Base-by-base conservation (phyloP, 1,140 invertebrate genomes). In the Drosophila nigrodunni region DNA sequence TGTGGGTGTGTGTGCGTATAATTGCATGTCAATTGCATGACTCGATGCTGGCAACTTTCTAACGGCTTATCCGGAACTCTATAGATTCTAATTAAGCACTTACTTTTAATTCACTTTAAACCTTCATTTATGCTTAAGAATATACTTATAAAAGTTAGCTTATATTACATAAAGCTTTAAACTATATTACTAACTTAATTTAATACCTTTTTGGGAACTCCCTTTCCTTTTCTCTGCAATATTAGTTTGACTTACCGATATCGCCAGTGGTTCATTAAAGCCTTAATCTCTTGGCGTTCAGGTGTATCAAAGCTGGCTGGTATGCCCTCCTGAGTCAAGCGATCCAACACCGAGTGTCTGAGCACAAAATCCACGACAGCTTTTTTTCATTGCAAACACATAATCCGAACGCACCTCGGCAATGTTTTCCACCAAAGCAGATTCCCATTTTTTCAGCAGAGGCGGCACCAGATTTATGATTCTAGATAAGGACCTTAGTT, bases 321-420 rank as follows among this genome's bases (percentile, higher is more conserved):
- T 74, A 30, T 34, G 18, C 82, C 72, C 65, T 89, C 82, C 35
- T 81, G 59, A 5, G 77, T 74, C 35, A 89, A 37, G 2, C 72
- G 68, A 62, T 89, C 78, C 18, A 89, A 61, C 4, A 74, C 75
- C 10, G 96, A 95, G 93, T 98, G 96, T 86, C 95, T 95, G 2
- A 98, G 92, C 2, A 98, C 97, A 92, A 97, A 98, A 93, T 98
- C 97, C 2, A 97, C 95, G 4, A 97, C 95, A 0, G 97, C 96
- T 92, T 97, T 98, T 98, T 90, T 98, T 98, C 67, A 98, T 96
- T 77, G 95, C 96, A 77, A 96, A 94, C 77, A 96, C 94, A 92
- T 97, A 98, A 80, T 97, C 96, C 73, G 96, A 95, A 80, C 95
- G 94, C 80, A 95, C 94, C 87, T 96, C 95, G 65, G 94, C 88